A percentile compares a stretch with the other conserved stretches of the same genome.
These are phyloP conservation scores for Ischnus inquisitorius DNA, from an alignment of 2,888 invertebrate species.

Conservation along the genomic window DNA sequence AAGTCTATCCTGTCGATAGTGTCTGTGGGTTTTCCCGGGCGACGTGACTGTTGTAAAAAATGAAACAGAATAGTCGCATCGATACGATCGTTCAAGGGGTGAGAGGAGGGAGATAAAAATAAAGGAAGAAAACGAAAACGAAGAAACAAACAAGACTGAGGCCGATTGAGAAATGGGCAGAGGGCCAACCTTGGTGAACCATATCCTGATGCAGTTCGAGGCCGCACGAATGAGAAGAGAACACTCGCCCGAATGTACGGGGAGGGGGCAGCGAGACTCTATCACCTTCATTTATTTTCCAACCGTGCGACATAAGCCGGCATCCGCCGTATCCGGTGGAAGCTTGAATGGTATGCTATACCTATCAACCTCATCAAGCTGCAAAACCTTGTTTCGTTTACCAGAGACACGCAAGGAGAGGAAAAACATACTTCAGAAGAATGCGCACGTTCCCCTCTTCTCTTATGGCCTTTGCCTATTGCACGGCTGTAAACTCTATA, in stretches of 20 bases:
- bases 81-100: conserved; percentile 23
- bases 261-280: conserved; percentile 9
- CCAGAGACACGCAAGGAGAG: conserved; percentile 11
- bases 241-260: conserved; percentile 17
- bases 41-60: conserved; percentile 9
- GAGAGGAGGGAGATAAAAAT: background rate
- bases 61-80: conserved; percentile 41
- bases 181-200: conserved; percentile 65
- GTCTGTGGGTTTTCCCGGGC: background rate
- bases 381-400: conserved; percentile 54
- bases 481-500: conserved; percentile 26
- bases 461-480: conserved; percentile 6
- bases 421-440: conserved; percentile 34
- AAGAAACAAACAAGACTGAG: conserved; percentile 42
- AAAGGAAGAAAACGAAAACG: background rate
- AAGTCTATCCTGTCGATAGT: background rate
- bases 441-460: conserved; percentile 38
- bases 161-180: conserved; percentile 67
- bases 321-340: conserved; percentile 8
- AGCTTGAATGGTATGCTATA: conserved; percentile 25
- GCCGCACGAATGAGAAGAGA: conserved; percentile 34
- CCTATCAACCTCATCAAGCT: conserved; percentile 51
- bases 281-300: conserved; percentile 42
- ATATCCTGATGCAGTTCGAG: conserved; percentile 58
- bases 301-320: conserved; percentile 40